Conservation (phyloP, 2,797 vertebrate genomes). For the Oreochromis mossambicus region DNA sequence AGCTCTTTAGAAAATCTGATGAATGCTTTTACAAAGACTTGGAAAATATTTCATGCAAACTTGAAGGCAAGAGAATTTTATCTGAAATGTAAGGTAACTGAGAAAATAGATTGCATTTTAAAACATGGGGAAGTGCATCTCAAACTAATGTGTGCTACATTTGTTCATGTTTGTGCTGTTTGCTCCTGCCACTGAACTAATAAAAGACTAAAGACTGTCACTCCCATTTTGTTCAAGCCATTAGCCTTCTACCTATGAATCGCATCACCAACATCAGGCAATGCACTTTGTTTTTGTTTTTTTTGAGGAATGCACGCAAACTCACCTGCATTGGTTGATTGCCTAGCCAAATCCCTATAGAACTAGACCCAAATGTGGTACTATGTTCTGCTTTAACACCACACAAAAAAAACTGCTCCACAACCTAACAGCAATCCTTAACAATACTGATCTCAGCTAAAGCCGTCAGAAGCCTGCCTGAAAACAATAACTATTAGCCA, state of each 20-base stretch:
- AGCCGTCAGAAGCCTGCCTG: neutral
- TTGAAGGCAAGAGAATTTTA: neutral
- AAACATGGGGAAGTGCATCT: neutral
- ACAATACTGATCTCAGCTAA: neutral
- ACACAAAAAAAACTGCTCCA: neutral
- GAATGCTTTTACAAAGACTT: neutral
- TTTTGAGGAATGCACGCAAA: neutral
- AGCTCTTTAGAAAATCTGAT: neutral
- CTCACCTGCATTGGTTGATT: neutral
- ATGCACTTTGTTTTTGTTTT: accelerated
- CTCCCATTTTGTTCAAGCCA: neutral
- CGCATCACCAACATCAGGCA: neutral
- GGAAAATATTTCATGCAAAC: neutral
- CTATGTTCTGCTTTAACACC: neutral
- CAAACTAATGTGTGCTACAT: neutral
- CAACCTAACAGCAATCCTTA: neutral
- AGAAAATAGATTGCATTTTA: neutral
- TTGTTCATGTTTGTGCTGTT: neutral
- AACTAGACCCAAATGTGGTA: accelerated
- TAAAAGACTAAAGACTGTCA: neutral
- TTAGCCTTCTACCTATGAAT: neutral
- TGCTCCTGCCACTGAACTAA: neutral
- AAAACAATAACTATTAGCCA: neutral
- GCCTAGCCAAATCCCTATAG: neutral
- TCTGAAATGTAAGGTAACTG: neutral